A percentile compares a stretch with the other conserved stretches of the same genome.
phyloP scores from a whole-genome alignment of 2,113 vertebrate species.

The Dolichotis patagonum region DNA sequence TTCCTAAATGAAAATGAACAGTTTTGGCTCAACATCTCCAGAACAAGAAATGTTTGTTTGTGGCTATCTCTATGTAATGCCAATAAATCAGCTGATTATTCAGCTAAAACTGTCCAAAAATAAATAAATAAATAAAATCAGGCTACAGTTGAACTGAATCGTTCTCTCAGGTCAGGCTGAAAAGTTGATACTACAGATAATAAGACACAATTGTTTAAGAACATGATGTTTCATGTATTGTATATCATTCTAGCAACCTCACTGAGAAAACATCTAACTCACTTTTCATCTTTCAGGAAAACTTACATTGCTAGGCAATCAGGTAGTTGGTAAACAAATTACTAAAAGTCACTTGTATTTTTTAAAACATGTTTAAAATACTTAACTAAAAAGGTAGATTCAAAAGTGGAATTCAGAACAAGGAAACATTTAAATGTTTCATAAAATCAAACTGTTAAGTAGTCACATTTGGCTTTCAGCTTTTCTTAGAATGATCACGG shows the following conservation, averaged over 20 bases:
- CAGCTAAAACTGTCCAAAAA: neutral
- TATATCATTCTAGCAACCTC: neutral
- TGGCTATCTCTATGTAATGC: neutral
- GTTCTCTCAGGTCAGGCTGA: neutral
- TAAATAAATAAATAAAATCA: slow-evolving; percentile 32
- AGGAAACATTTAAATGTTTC: slow-evolving; percentile 21
- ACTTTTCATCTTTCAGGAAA: neutral
- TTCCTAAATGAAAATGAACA: slow-evolving; percentile 13
- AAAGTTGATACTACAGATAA: neutral
- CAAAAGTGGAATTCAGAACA: neutral
- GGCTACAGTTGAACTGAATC: neutral
- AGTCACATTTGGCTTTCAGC: neutral
- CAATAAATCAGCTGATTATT: neutral
- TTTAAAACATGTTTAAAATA: slow-evolving; percentile 33
- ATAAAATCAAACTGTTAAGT: neutral
- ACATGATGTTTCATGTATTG: neutral
- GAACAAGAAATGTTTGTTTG: slow-evolving; percentile 2
- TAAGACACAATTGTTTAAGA: neutral
- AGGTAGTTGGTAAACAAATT: neutral
- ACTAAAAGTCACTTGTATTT: neutral
- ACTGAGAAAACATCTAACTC: neutral
- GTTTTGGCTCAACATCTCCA: neutral
- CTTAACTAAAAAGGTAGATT: neutral
- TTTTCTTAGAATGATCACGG: neutral
- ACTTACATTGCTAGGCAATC: neutral